Evolutionary conservation across 2,113 vertebrate genomes (phyloP), one percentile per base, ranked within the genome.

Genomic region (Actinemys pallida): DNA sequence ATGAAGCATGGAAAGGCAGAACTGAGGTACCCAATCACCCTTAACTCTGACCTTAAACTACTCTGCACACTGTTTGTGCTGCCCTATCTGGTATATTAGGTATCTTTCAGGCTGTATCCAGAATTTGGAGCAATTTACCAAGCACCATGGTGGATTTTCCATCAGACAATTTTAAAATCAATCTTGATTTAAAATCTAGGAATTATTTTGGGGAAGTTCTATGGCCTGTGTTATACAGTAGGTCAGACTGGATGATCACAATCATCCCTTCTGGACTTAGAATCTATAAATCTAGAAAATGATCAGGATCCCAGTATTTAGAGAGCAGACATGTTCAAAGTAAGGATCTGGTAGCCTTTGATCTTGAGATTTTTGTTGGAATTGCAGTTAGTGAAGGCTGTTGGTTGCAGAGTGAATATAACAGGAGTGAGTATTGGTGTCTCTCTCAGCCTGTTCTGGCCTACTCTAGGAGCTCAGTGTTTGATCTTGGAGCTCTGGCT

Each of bases 371-470:
- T 42, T 84, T 39, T 29, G 31, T 65, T 95, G 49, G 52, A 87
- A 93, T 6, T 76, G 72, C 12, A 76, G 39, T 25, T 12, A 27
- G 22, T 3, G 20, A 76, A 76, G 39, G 11, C 62, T 69, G 31
- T 1, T 1, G 1, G 20, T 27, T 81, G 24, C 0, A 1, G 42
- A 56, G 80, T 35, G 6, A 90, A 2, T 1, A 5, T 12, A 56
- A 90, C 86, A 29, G 4, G 72, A 49, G 22, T 24, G 69, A 84
- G 59, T 10, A 57, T 19, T n/a, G 16, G 31, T n/a, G 29, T 65
- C 6, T 17, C 31, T 35, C 31, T 65, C 16, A n/a, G 6, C 79
- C 65, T 82, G 45, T 79, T 12, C 49, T 29, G 20, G 27, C 49
- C 4, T 54, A 22, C 76, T 31, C 16, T 49, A 13, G 8, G 35